Evolutionary conservation across 35 echinoderm and acorn worm genomes (phyloP), one percentile per base, ranked within the genome.

Genomic region (Chiridota heheva): DNA sequence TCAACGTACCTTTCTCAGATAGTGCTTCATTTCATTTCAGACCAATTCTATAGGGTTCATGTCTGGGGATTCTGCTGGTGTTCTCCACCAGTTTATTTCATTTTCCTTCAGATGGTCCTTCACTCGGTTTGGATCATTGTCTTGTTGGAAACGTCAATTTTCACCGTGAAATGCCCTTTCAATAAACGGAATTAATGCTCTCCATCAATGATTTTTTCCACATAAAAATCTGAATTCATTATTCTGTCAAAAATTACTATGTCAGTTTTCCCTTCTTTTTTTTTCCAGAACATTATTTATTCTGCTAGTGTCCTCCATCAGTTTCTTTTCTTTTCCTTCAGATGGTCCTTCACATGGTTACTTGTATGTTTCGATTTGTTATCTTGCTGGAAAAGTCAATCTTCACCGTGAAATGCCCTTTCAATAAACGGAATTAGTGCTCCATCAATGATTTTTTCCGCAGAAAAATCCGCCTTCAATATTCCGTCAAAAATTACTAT

Each of bases 181-280:
- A 0, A 88, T 18, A 66, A 88, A 88, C 22, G 61, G 76, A 42
- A 67, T 58, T 34, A 88, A 36, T 5, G 33, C 36, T n/a, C n/a
- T 7, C 60, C 24, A 29, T 64, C 8, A 17, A 89, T 4, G 22
- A 89, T 49, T 1, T 75, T 47, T 10, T 82, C 7, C 10, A 20
- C 35, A 58, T 73, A 87, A 40, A 66, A 86, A 10, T 87, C 72
- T 49, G 29, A n/a, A 36, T 74, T 30, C 89, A 86, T 91, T 16
- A 72, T 92, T 17, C 89, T 75, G 20, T 58, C 44, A 42, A 86
- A 91, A 38, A 81, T n/a, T 7, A 71, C 15, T 16, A 84, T 62
- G n/a, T 39, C 29, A n/a, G n/a, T n/a, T n/a, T n/a, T n/a, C n/a
- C n/a, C n/a, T n/a, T n/a, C n/a, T n/a, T n/a, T n/a, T n/a, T n/a